Evolutionary conservation across 2,113 vertebrate genomes (phyloP).

Genomic region (Halcyon senegalensis): DNA sequence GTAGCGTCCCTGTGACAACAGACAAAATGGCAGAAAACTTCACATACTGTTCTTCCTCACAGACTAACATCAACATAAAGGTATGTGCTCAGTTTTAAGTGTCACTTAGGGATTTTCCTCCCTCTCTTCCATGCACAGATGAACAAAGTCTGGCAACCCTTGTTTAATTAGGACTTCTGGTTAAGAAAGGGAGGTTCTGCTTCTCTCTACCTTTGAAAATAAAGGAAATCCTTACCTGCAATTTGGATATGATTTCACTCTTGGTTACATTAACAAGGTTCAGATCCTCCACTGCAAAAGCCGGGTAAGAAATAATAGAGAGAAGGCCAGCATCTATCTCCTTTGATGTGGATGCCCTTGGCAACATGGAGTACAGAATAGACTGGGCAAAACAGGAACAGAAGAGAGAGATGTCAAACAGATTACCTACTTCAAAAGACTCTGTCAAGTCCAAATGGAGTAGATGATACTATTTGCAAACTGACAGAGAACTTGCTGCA

Average conservation of each 20-base stretch:
- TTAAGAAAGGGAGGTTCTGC: not conserved
- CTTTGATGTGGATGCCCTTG: slow-evolving; percentile 95
- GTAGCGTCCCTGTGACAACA: slow-evolving; percentile 87
- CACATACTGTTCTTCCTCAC: not conserved
- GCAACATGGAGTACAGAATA: slow-evolving; percentile 97
- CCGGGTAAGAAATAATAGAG: slow-evolving; percentile 95
- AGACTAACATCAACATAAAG: not conserved
- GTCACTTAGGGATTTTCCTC: not conserved
- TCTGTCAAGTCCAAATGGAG: not conserved
- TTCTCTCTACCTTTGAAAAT: not conserved
- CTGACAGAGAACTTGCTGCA: not conserved
- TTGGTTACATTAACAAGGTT: slow-evolving; percentile 93
- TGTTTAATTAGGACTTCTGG: not conserved
- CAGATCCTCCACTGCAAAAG: slow-evolving; percentile 95
- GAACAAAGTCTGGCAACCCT: not conserved
- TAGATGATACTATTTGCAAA: not conserved
- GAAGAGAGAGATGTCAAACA: not conserved
- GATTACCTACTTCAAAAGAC: not conserved
- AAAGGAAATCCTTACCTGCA: slow-evolving; percentile 83
- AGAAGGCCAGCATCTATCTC: slow-evolving; percentile 97
- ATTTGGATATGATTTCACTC: slow-evolving; percentile 93
- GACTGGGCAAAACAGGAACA: slow-evolving; percentile 79
- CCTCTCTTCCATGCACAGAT: not conserved
- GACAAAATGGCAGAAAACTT: not conserved
- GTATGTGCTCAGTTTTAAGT: not conserved